These are phyloP conservation scores for Plestiodon gilberti DNA, from an alignment of 2,113 vertebrate species.

Conservation along the genomic window DNA sequence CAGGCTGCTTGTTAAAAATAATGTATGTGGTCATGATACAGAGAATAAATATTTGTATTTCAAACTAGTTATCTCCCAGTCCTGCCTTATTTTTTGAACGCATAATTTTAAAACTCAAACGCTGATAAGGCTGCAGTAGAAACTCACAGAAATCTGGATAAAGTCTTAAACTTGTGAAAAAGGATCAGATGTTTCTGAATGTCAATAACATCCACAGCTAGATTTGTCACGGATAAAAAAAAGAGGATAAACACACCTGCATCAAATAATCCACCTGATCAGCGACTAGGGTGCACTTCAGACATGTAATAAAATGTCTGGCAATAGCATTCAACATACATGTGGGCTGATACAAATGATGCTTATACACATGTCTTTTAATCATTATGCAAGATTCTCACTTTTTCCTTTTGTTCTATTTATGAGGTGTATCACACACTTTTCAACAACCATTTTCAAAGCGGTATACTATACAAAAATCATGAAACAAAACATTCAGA, in stretches of 20 bases:
- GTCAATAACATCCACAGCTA: not conserved
- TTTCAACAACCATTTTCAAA: not conserved
- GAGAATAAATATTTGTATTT: not conserved
- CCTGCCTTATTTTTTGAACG: not conserved
- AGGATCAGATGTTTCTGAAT: not conserved
- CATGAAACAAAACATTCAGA: not conserved
- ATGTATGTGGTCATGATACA: conserved; percentile 2
- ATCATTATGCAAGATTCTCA: not conserved
- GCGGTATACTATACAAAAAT: too few species aligned
- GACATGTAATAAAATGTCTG: too few species aligned
- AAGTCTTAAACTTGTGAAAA: too few species aligned
- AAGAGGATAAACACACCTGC: not conserved
- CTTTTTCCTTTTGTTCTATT: not conserved
- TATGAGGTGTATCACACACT: not conserved
- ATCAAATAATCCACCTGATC: not conserved
- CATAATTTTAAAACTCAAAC: too few species aligned
- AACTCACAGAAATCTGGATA: too few species aligned
- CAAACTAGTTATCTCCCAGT: not conserved
- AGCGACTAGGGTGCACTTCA: not conserved
- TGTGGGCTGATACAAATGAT: too few species aligned
- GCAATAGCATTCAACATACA: not conserved
- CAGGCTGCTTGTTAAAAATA: not conserved
- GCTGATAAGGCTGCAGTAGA: too few species aligned
- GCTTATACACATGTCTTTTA: too few species aligned
- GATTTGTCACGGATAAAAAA: not conserved